Percentiles rank a stretch among this genome's conserved stretches.
Evolutionary conservation across 2,888 invertebrate genomes (phyloP).

Genomic region (Sepiola atlantica): DNA sequence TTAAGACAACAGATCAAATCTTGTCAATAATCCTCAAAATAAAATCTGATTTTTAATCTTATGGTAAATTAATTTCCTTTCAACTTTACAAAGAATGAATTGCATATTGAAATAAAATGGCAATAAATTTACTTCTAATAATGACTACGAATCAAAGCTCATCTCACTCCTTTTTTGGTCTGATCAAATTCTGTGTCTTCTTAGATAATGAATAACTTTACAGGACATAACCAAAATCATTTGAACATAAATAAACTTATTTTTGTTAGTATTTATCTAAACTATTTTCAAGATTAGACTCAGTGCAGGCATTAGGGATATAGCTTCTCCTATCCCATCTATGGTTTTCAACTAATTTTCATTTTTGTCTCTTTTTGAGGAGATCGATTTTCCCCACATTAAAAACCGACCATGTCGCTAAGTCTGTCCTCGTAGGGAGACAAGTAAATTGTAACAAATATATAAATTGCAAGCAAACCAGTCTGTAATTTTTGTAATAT

Average conservation of each 20-base stretch:
- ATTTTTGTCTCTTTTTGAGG: too few relatives aligned
- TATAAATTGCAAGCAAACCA: too few relatives aligned
- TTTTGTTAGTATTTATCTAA: too few relatives aligned
- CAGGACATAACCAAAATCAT: background rate
- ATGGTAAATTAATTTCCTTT: background rate
- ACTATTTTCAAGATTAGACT: too few relatives aligned
- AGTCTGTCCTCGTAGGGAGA: too few relatives aligned
- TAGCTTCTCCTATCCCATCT: too few relatives aligned
- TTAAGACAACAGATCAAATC: conserved; percentile 6
- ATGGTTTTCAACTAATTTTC: too few relatives aligned
- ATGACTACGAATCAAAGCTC: background rate
- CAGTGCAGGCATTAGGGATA: too few relatives aligned
- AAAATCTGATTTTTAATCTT: background rate
- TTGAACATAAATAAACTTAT: background rate
- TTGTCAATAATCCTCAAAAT: conserved; percentile 32
- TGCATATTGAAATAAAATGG: background rate
- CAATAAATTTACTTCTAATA: background rate
- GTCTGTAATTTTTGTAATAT: too few relatives aligned
- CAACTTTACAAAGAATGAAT: conserved; percentile 10
- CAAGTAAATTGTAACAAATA: too few relatives aligned
- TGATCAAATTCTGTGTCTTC: background rate
- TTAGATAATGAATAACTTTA: background rate
- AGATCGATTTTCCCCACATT: too few relatives aligned
- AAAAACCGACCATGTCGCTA: too few relatives aligned
- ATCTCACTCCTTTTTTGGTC: background rate